Evolutionary conservation across 2,797 vertebrate genomes (phyloP).

Genomic region (Passerculus sandwichensis): DNA sequence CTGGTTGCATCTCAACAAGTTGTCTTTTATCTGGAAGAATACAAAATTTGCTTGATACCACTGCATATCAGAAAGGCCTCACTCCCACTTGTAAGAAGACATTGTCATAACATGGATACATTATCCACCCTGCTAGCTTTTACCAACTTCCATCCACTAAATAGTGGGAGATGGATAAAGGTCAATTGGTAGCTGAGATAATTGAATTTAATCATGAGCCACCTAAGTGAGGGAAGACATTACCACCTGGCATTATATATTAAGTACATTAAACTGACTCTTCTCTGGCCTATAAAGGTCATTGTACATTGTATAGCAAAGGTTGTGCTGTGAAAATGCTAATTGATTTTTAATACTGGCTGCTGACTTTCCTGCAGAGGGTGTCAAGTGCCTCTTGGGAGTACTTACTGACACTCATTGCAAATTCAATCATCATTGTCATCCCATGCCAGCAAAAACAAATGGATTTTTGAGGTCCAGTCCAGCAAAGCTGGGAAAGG

Average conservation of each 20-base stretch:
- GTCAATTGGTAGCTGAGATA: slow-evolving; percentile 57
- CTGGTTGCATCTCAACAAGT: not conserved
- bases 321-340: slow-evolving; percentile 5
- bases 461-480: not conserved
- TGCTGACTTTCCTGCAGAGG: not conserved
- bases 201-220: slow-evolving; percentile 52
- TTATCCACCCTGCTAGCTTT: not conserved
- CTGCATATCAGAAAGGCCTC: not conserved
- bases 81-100: not conserved
- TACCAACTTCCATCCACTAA: slow-evolving; percentile 29
- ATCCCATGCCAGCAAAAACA: not conserved
- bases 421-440: not conserved
- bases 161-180: slow-evolving; percentile 31
- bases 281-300: slow-evolving; percentile 48
- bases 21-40: not conserved
- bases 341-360: slow-evolving; percentile 44
- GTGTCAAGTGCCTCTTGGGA: not conserved
- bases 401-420: not conserved
- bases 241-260: slow-evolving; percentile 48
- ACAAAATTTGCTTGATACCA: not conserved
- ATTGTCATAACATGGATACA: not conserved
- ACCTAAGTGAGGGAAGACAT: slow-evolving; percentile 41
- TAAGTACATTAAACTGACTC: slow-evolving; percentile 54
- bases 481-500: not conserved
- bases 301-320: slow-evolving; percentile 20